Conservation (phyloP, 2,113 vertebrate species). For the Lynx canadensis region DNA sequence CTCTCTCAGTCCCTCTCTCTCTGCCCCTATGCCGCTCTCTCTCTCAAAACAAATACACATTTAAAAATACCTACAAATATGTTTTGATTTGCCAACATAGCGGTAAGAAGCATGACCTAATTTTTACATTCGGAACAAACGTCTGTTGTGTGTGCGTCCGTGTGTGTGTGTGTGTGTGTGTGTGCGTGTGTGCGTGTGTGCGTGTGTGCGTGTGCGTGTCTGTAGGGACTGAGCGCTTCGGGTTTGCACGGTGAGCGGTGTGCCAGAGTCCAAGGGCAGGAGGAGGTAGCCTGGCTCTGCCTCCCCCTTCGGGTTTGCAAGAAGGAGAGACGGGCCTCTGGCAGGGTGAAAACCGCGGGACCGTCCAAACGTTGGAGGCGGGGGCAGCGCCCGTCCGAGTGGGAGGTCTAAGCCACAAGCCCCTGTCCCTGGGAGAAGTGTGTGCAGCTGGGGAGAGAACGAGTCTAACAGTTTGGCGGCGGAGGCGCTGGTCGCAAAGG, state of each 20-base stretch:
- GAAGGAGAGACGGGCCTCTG: rapidly evolving
- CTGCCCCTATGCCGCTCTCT: no score
- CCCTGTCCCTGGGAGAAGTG: rapidly evolving
- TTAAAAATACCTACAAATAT: background rate
- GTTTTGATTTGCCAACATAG: background rate
- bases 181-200: no score
- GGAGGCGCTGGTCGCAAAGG: rapidly evolving
- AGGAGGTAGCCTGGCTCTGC: rapidly evolving
- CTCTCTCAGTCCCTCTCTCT: no score
- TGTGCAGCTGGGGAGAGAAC: rapidly evolving
- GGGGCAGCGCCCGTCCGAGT: rapidly evolving
- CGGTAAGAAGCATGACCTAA: background rate
- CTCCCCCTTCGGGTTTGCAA: rapidly evolving
- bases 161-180: no score
- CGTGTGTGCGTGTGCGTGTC: rapidly evolving
- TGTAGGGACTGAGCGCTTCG: rapidly evolving
- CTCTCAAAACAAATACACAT: no score
- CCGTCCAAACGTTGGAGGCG: rapidly evolving
- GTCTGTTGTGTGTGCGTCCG: rapidly evolving
- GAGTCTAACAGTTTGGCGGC: rapidly evolving
- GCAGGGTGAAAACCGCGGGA: rapidly evolving
- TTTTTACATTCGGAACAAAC: background rate
- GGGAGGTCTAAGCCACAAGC: rapidly evolving
- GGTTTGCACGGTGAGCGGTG: rapidly evolving
- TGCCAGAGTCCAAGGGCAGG: background rate